Evolutionary conservation across 2,113 vertebrate genomes (phyloP).

Genomic region (Ceyx margarethae): DNA sequence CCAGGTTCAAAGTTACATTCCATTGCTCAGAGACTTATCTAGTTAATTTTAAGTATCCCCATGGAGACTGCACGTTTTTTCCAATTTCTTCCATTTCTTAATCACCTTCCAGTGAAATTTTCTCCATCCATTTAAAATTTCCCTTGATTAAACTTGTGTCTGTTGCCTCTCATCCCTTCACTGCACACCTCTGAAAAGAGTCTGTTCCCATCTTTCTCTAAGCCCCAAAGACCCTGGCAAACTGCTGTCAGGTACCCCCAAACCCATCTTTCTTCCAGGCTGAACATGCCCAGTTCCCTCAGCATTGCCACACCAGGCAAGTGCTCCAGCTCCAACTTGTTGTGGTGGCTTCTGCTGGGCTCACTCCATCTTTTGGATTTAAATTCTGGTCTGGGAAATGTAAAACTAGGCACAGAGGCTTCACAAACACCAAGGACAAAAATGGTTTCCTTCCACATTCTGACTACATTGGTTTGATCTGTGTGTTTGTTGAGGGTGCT

Average conservation of each 20-base stretch:
- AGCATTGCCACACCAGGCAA: background rate
- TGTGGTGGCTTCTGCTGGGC: background rate
- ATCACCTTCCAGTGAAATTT: background rate
- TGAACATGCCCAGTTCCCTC: background rate
- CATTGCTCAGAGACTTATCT: background rate
- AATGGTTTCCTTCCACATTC: background rate
- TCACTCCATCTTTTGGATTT: background rate
- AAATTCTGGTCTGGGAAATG: background rate
- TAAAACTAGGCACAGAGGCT: background rate
- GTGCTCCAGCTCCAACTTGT: background rate
- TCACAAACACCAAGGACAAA: background rate
- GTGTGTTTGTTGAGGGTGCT: background rate
- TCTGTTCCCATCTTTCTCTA: background rate
- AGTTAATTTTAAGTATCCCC: background rate
- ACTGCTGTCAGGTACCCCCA: background rate
- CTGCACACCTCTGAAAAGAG: background rate
- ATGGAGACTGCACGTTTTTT: background rate
- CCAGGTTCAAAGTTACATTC: background rate
- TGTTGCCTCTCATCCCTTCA: background rate
- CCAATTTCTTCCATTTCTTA: background rate
- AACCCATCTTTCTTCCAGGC: background rate
- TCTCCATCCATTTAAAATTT: background rate
- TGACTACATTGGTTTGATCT: background rate
- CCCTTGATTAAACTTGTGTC: background rate
- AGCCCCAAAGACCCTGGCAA: background rate